Evolutionary conservation across 2,888 invertebrate genomes (phyloP).

Genomic region (Asteroscopus sphinx): DNA sequence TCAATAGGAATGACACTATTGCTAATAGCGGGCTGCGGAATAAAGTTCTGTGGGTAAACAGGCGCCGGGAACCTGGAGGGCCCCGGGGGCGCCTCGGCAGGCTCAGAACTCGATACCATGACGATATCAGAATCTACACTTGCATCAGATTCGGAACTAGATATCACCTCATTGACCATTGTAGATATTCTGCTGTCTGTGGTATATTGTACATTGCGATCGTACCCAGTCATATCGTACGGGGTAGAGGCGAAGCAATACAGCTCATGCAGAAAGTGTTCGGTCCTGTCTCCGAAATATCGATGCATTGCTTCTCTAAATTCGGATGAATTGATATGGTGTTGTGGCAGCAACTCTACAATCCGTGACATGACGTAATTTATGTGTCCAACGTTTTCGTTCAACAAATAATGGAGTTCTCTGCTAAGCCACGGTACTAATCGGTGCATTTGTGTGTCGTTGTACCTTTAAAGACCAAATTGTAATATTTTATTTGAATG

Average conservation of each 20-base stretch:
- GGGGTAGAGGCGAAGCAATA: conserved; percentile 96
- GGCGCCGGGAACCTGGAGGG: conserved; percentile 63
- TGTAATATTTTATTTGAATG: conserved; percentile 16
- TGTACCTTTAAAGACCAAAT: conserved; percentile 87
- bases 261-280: conserved; percentile 97
- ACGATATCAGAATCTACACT: conserved; percentile 64
- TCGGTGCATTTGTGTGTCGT: conserved; percentile 95
- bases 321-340: conserved; percentile 92
- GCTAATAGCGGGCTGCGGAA: conserved; percentile 62
- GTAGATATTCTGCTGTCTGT: conserved; percentile 88
- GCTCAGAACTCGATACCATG: conserved; percentile 58
- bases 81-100: conserved; percentile 49
- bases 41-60: conserved; percentile 72
- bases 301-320: conserved; percentile 93
- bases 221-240: conserved; percentile 95
- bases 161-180: conserved; percentile 89
- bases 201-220: conserved; percentile 92
- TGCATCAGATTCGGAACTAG: conserved; percentile 69
- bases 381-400: conserved; percentile 91
- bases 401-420: conserved; percentile 94
- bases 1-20: conserved; percentile 82
- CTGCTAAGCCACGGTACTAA: conserved; percentile 96
- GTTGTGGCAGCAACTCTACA: conserved; percentile 91
- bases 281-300: conserved; percentile 92
- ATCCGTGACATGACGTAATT: conserved; percentile 92